Conservation (phyloP, 2,797 vertebrate genomes). For the Onychomys torridus region DNA sequence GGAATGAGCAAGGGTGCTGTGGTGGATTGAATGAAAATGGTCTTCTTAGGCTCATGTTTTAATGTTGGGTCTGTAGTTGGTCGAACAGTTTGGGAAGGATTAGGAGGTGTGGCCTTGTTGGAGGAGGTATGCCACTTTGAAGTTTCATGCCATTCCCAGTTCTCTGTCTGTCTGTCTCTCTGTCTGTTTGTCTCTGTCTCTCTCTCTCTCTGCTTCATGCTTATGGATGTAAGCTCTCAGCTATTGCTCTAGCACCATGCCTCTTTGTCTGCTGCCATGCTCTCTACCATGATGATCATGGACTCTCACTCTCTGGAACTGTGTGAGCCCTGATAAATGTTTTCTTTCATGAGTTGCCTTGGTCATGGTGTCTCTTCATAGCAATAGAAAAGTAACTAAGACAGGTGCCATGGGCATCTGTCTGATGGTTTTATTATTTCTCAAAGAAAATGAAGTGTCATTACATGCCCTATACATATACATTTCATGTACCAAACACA, state of each 20-base stretch:
- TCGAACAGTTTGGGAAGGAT: background rate
- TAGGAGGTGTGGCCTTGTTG: background rate
- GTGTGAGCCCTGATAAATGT: background rate
- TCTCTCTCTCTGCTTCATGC: background rate
- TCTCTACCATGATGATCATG: background rate
- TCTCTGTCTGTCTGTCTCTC: background rate
- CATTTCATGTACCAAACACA: background rate
- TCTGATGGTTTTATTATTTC: background rate
- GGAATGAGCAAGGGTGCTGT: background rate
- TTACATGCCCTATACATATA: background rate
- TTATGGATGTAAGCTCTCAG: background rate
- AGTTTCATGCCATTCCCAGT: background rate
- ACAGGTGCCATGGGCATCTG: background rate
- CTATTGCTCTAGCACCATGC: background rate
- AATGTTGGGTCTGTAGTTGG: background rate
- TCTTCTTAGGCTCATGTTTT: background rate
- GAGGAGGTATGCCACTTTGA: background rate
- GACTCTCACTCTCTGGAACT: background rate
- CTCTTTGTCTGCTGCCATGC: background rate
- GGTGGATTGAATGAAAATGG: background rate
- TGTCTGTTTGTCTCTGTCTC: accelerated
- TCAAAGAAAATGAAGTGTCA: background rate
- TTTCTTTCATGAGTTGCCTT: background rate
- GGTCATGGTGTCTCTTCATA: background rate
- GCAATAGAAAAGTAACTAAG: background rate